Conservation (phyloP, 30 jellyfish, hydroid and myxozoan genomes). For the Aurelia sp. region DNA sequence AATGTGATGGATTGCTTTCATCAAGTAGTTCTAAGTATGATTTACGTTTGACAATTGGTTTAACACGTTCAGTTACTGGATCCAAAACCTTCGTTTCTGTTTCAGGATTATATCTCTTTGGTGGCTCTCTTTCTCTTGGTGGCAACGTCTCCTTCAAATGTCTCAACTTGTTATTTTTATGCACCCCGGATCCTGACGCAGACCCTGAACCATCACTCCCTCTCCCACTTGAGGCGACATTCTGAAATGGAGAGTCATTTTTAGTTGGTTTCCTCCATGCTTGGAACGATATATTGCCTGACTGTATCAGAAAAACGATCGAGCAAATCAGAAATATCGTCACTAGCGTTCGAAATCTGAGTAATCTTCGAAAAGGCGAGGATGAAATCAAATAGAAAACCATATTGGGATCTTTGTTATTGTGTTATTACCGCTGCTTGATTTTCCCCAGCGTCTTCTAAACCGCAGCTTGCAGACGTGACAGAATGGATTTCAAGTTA, state of each 20-base stretch:
- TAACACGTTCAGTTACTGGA: no score
- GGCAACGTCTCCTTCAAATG: neutral
- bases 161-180: neutral
- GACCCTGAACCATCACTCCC: no score
- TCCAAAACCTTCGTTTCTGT: no score
- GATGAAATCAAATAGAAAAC: constrained; percentile 32
- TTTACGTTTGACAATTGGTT: neutral
- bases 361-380: constrained; percentile 20
- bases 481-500: no score
- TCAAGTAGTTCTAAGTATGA: constrained; percentile 38
- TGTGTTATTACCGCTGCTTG: no score
- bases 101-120: neutral
- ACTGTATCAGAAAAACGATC: neutral
- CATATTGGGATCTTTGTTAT: neutral
- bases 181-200: constrained; percentile 41
- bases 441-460: no score
- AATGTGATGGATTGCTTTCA: constrained; percentile 58
- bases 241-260: no score
- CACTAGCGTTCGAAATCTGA: constrained; percentile 7
- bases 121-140: neutral
- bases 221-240: no score
- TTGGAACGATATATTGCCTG: neutral
- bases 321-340: neutral
- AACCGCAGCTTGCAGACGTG: no score
- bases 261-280: neutral